A percentile compares a stretch with the other conserved stretches of the same genome.
Evolutionary conservation across 2,113 vertebrate species (phyloP).

Genomic region (Neodontobutis hainanensis): DNA sequence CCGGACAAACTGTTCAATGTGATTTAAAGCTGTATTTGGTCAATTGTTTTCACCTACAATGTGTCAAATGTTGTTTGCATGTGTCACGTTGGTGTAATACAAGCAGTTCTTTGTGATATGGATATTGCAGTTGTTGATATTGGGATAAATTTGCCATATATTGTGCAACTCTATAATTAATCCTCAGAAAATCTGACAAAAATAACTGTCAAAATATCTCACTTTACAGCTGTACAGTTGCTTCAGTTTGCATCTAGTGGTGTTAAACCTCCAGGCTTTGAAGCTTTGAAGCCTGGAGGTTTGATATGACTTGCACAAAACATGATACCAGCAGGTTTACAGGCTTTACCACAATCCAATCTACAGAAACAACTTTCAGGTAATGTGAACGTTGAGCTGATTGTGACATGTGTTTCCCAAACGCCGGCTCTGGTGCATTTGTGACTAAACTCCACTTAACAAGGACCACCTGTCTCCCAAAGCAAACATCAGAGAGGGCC

Average conservation of each 20-base stretch:
- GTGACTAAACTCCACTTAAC: constrained; percentile 52
- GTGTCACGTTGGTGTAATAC: no score
- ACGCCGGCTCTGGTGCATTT: constrained; percentile 31
- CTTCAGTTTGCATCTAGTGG: background rate
- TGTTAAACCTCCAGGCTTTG: background rate
- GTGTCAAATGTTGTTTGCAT: no score
- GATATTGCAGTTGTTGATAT: background rate
- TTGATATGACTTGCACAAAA: constrained; percentile 26
- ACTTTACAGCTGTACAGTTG: background rate
- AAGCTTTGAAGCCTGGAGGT: constrained; percentile 16
- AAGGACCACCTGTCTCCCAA: constrained; percentile 48
- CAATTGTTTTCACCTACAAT: no score
- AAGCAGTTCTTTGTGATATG: background rate
- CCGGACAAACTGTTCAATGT: no score
- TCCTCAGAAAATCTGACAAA: no score
- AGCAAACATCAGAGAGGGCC: constrained; percentile 31
- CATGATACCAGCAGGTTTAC: constrained; percentile 19
- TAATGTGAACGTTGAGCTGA: constrained; percentile 15
- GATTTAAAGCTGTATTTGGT: no score
- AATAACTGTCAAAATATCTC: no score
- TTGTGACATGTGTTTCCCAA: constrained; percentile 46
- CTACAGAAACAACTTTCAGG: constrained; percentile 25
- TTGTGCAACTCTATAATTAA: background rate
- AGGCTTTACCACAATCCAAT: constrained; percentile 19
- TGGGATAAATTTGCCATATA: background rate